phyloP scores from a whole-genome alignment of 2,888 invertebrate genomes.

The Muscina levida region DNA sequence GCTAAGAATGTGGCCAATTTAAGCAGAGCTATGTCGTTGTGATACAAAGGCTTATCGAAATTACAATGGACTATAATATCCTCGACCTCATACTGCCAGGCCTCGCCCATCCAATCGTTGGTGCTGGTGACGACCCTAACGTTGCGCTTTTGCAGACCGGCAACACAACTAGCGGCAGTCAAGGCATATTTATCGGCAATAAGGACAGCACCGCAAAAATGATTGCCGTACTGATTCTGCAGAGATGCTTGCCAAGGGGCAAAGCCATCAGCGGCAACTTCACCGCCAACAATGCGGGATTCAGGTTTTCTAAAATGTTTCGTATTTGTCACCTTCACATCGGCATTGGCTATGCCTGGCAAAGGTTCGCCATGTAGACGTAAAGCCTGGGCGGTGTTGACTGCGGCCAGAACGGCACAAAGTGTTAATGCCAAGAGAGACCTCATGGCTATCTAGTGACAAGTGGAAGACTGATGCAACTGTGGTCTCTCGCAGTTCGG shows the following conservation, averaged over 20 bases:
- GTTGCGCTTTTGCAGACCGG: slow-evolving; percentile 71
- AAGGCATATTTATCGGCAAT: slow-evolving; percentile 74
- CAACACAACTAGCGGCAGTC: slow-evolving; percentile 78
- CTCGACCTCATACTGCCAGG: slow-evolving; percentile 71
- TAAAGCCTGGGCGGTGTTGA: slow-evolving; percentile 15
- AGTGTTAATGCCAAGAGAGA: slow-evolving; percentile 1
- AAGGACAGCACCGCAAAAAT: slow-evolving; percentile 77
- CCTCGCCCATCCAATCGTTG: slow-evolving; percentile 72
- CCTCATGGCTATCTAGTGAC: slow-evolving; percentile 38
- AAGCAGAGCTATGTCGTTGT: slow-evolving; percentile 86
- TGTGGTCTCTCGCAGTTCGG: neutral
- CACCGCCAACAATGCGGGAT: slow-evolving; percentile 73
- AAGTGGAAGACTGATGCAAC: slow-evolving; percentile 37
- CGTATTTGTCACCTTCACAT: neutral
- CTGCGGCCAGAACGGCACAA: neutral
- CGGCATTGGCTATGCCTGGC: slow-evolving; percentile 57
- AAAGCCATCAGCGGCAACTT: slow-evolving; percentile 65
- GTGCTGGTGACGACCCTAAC: slow-evolving; percentile 75
- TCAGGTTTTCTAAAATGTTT: slow-evolving; percentile 21
- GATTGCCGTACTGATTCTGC: slow-evolving; percentile 74
- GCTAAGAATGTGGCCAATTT: slow-evolving; percentile 81
- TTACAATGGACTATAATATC: slow-evolving; percentile 73
- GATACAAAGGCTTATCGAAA: slow-evolving; percentile 76
- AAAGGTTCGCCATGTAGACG: slow-evolving; percentile 51
- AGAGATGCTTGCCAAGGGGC: slow-evolving; percentile 78